Percentiles rank a stretch among this genome's conserved stretches.
Conservation (phyloP, 2,888 invertebrate species). For the Drosophila stalkeri region DNA sequence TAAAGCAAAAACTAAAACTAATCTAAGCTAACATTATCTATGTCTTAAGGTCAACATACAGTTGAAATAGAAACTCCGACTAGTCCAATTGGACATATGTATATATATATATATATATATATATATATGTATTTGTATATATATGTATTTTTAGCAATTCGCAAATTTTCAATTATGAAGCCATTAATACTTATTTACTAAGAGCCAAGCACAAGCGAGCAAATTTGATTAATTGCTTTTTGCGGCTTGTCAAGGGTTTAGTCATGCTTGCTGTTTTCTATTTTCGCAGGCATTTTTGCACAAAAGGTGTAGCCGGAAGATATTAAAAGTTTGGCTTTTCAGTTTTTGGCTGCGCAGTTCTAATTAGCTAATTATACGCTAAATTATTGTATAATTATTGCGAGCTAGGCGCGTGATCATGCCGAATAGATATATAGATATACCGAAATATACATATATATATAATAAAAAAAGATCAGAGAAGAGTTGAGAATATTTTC, state of each 20-base stretch:
- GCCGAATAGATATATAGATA: slow-evolving; percentile 46
- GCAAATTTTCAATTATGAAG: slow-evolving; percentile 77
- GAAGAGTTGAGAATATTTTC: not conserved
- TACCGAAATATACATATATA: slow-evolving; percentile 39
- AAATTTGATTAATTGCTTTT: slow-evolving; percentile 75
- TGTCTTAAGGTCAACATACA: slow-evolving; percentile 8
- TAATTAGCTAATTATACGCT: slow-evolving; percentile 82
- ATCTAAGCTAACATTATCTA: not conserved
- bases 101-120: not conserved
- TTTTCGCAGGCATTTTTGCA: slow-evolving; percentile 78
- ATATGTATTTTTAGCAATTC: slow-evolving; percentile 29
- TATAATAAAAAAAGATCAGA: slow-evolving; percentile 10
- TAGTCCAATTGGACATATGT: slow-evolving; percentile 21
- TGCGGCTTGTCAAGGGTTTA: slow-evolving; percentile 66
- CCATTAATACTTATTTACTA: slow-evolving; percentile 80
- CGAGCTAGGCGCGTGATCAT: slow-evolving; percentile 65
- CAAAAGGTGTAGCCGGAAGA: slow-evolving; percentile 82
- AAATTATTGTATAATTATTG: slow-evolving; percentile 81
- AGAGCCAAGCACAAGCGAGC: slow-evolving; percentile 47
- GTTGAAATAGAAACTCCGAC: slow-evolving; percentile 1
- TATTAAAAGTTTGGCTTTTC: slow-evolving; percentile 60
- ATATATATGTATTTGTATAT: not conserved
- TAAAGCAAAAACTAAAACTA: not conserved
- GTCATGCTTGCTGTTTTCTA: slow-evolving; percentile 73
- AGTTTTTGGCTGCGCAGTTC: slow-evolving; percentile 72